Base-by-base conservation (phyloP, 2,888 invertebrate species). In the Cacoxenus indagator region DNA sequence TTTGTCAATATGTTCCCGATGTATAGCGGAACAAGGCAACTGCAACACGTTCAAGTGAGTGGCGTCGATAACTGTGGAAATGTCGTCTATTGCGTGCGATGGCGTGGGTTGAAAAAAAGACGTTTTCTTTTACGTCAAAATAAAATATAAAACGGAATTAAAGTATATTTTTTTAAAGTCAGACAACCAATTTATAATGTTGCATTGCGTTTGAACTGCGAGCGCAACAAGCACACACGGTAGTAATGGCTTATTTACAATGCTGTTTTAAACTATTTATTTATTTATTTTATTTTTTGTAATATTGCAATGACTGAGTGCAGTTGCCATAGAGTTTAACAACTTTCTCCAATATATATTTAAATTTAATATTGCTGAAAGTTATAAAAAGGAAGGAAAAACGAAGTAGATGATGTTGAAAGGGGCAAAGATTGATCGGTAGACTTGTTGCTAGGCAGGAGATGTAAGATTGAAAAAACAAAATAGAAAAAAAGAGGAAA, bases 401-500 rank as follows among this genome's bases (percentile, higher is more conserved):
- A 5, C 51, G 8, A 19, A 6, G 22, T 9, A 22, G 9, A 22
- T 22, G 51, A 37, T n/a, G n/a, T n/a, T n/a, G n/a, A n/a, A n/a
- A 43, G 31, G n/a, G 14, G 26, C 24, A n/a, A 14, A 26, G 55
- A 55, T 55, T 24, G 61, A 62, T 62, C 26, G 57, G 29, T 57
- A n/a, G 61, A 62, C 61, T 62, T 62, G 61, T 62, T 62, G 61
- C 22, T 43, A 62, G 43, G 11, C n/a, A n/a, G n/a, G 37, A 62
- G 22, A n/a, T 43, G 24, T n/a, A 11, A 62, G 45, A 45, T 62
- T n/a, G 19, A 6, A 37, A 62, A 26, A 45, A 37, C 24, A 45
- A 22, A 24, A 62, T n/a, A 61, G 4, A 19, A 37, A 31, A 59
- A 59, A 59, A 59, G 4, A 31, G 14, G 45, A 43, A 62, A 43